Evolutionary conservation across 2,113 vertebrate species (phyloP).

Genomic region (Camelus bactrianus): DNA sequence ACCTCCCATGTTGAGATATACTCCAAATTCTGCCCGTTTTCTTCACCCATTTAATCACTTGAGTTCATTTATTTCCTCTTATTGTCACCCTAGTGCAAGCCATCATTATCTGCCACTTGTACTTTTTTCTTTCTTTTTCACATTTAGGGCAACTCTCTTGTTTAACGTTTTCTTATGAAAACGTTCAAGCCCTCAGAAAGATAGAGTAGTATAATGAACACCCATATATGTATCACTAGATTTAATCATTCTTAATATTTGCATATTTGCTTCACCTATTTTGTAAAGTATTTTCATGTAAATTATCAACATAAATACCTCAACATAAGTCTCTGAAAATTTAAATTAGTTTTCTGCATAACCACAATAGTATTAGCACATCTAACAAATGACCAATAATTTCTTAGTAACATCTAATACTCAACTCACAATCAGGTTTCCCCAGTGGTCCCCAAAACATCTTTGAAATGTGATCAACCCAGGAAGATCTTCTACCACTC

Average conservation of each 20-base stretch:
- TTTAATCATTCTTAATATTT: constrained; percentile 22
- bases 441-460: background rate
- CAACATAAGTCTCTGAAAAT: background rate
- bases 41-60: background rate
- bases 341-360: background rate
- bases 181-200: background rate
- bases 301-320: background rate
- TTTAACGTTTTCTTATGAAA: constrained; percentile 25
- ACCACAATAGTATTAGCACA: background rate
- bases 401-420: constrained; percentile 31
- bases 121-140: background rate
- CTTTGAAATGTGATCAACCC: background rate
- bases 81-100: background rate
- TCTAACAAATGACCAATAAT: constrained; percentile 3
- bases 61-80: background rate
- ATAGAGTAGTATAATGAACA: background rate
- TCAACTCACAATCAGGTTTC: constrained; percentile 20
- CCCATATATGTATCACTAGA: background rate
- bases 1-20: background rate
- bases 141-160: background rate
- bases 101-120: background rate
- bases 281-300: background rate
- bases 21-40: background rate
- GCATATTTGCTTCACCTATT: background rate
- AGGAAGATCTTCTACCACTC: background rate